A percentile compares a stretch with the other conserved stretches of the same genome.
Evolutionary conservation across 2,113 vertebrate species (phyloP).

Genomic region (Gobiocypris rarus): DNA sequence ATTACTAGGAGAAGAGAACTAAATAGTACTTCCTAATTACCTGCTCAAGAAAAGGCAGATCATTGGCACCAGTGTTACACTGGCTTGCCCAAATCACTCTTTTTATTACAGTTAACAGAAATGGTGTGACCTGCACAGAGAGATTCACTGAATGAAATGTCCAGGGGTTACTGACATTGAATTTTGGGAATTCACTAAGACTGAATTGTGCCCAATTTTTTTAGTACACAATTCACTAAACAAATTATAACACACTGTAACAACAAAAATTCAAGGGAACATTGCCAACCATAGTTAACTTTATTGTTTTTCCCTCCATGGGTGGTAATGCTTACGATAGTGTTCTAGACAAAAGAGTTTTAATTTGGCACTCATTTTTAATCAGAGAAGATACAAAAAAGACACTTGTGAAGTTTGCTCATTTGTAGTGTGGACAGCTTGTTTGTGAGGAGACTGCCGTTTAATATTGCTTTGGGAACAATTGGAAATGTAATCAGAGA

Average conservation of each 20-base stretch:
- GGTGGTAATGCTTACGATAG: not conserved
- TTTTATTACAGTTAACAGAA: conserved; percentile 34
- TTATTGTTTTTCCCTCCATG: not conserved
- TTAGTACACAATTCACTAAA: not conserved
- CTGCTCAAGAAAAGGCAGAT: conserved; percentile 31
- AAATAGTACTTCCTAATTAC: conserved; percentile 47
- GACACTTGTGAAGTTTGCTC: not conserved
- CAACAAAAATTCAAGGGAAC: not conserved
- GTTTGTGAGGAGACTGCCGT: not conserved
- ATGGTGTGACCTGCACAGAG: conserved; percentile 20
- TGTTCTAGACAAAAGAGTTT: not conserved
- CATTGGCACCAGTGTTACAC: not conserved
- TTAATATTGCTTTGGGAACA: not conserved
- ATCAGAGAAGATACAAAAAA: not conserved
- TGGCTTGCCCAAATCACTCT: conserved; percentile 31
- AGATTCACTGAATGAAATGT: not conserved
- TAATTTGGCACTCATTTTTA: not conserved
- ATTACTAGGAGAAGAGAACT: conserved; percentile 36
- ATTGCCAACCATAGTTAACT: not conserved
- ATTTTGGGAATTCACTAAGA: not conserved
- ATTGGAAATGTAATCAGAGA: not conserved
- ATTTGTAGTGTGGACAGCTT: not conserved
- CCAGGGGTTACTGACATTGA: not conserved
- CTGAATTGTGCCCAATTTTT: not conserved
- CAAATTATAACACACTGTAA: not conserved